Evolutionary conservation across 2,888 invertebrate species (phyloP).

Genomic region (Netelia inedita): DNA sequence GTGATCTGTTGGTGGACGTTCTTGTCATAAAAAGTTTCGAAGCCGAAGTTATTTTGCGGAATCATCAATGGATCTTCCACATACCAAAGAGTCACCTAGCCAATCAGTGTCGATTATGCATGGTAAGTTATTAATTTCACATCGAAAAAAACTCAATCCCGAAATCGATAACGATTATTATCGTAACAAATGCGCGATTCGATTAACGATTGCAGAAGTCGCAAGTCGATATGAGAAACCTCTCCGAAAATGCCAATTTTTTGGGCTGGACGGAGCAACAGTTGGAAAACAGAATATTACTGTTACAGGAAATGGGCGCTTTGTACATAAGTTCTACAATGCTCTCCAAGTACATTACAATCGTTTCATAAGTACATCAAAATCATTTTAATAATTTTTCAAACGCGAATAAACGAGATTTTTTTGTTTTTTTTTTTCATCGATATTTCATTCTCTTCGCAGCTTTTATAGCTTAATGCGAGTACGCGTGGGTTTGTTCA

Average conservation of each 20-base stretch:
- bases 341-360: constrained; percentile 69
- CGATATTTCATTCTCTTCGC: constrained; percentile 67
- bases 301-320: constrained; percentile 78
- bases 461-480: constrained; percentile 82
- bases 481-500: constrained; percentile 83
- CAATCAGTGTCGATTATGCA: neutral
- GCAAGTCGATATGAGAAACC: constrained; percentile 34
- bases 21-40: rapidly evolving
- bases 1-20: neutral
- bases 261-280: constrained; percentile 30
- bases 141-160: neutral
- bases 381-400: constrained; percentile 79
- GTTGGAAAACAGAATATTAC: constrained; percentile 73
- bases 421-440: constrained; percentile 43
- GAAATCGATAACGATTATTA: neutral
- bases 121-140: neutral
- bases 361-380: constrained; percentile 15
- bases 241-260: constrained; percentile 39
- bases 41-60: neutral
- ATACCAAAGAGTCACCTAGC: constrained; percentile 3
- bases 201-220: constrained; percentile 61
- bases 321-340: constrained; percentile 45
- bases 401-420: neutral
- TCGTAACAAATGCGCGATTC: neutral
- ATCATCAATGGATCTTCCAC: constrained; percentile 42